phyloP scores from a whole-genome alignment of 2,113 vertebrate species.

The Oreocharis arfaki region DNA sequence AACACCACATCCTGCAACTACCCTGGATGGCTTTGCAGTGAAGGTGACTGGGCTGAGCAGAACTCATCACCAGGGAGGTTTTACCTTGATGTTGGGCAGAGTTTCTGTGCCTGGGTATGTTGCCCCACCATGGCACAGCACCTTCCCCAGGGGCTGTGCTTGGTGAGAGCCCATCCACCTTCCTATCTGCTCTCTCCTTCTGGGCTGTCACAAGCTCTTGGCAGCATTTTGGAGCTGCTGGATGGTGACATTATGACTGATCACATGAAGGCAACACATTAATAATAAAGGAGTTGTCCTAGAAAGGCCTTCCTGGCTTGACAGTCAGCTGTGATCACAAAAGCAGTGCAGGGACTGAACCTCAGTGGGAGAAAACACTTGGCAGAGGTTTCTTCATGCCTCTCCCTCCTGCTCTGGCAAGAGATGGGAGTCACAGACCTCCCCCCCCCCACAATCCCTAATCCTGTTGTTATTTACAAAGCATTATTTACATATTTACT shows the following conservation, averaged over 20 bases:
- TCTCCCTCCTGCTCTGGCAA: background rate
- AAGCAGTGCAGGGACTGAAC: background rate
- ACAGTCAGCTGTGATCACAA: background rate
- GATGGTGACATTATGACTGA: background rate
- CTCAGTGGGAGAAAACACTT: background rate
- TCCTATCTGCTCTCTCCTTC: background rate
- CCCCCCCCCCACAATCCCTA: background rate
- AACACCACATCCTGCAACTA: accelerated
- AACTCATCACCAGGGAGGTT: accelerated
- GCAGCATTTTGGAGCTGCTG: background rate
- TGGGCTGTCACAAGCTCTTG: background rate
- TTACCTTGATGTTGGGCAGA: background rate
- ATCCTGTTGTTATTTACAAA: background rate
- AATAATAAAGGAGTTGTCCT: background rate
- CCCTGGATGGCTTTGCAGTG: background rate
- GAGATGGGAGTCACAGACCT: background rate
- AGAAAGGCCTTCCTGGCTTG: background rate
- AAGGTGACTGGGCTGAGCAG: background rate
- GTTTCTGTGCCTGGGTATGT: background rate
- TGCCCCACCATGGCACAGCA: accelerated
- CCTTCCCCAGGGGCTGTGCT: background rate
- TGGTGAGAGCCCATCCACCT: accelerated
- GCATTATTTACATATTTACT: background rate
- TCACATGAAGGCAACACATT: background rate
- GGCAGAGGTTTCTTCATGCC: background rate